Conservation (phyloP, 2,888 invertebrate genomes). For the Melanargia galathea region DNA sequence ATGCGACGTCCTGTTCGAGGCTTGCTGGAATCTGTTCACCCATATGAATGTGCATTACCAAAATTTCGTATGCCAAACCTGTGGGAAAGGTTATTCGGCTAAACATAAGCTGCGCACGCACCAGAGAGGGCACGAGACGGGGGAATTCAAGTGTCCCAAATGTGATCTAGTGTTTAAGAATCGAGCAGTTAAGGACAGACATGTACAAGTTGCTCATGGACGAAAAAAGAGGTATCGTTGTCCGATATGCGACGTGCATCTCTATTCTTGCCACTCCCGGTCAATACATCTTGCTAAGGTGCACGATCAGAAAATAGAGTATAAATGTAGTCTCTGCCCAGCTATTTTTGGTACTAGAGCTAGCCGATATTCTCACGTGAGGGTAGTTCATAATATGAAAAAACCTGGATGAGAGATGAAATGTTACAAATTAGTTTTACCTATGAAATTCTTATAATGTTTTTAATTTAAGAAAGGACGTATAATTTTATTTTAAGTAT, state of each 20-base stretch:
- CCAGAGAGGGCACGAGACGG: conserved; percentile 59
- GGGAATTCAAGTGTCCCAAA: conserved; percentile 65
- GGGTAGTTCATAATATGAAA: conserved; percentile 55
- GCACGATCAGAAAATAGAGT: conserved; percentile 58
- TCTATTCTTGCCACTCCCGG: conserved; percentile 57
- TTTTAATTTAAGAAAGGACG: neutral
- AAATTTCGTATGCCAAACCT: conserved; percentile 67
- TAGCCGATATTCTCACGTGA: conserved; percentile 64
- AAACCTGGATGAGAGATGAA: neutral
- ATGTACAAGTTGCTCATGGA: conserved; percentile 52
- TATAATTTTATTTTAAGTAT: neutral
- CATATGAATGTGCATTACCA: conserved; percentile 75
- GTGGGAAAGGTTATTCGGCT: conserved; percentile 73
- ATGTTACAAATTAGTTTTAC: neutral
- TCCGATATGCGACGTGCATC: conserved; percentile 56
- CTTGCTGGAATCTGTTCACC: conserved; percentile 54
- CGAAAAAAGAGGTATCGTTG: conserved; percentile 59
- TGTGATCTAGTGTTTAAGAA: conserved; percentile 65
- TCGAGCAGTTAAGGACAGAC: conserved; percentile 52
- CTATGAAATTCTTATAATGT: neutral
- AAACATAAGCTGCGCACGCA: conserved; percentile 69
- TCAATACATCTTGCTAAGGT: conserved; percentile 54
- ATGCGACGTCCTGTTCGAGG: conserved; percentile 52
- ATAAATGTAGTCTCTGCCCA: conserved; percentile 55
- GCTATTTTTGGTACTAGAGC: conserved; percentile 59